Base-by-base conservation (phyloP, 2,797 vertebrate genomes). In the Chaunax sp. region DNA sequence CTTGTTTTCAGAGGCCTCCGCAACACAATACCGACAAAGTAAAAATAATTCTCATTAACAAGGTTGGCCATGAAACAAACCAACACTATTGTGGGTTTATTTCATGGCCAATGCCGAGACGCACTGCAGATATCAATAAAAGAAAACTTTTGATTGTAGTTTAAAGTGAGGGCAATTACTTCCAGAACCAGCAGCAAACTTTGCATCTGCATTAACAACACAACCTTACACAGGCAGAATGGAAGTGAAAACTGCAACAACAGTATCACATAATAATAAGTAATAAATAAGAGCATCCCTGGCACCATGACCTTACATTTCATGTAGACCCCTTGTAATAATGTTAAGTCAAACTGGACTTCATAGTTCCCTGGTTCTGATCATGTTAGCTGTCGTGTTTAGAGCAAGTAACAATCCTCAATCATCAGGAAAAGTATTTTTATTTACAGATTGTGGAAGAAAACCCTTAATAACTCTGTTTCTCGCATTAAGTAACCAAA, bases 401-500 rank as follows among this genome's bases (percentile, higher is more conserved):
- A 57, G 22, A 66, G 33, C 2, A 26, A 59, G 25, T 8, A 55
- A 59, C 14, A 6, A 45, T 46, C 55, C 54, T 58, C 40, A 37
- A 64, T 76, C 15, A 60, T 30, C 18, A 22, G 16, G 38, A 57
- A 53, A 51, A 22, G 10, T 19, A 7, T 55, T 49, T 44, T 44
- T 30, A n/a, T 68, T 79, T 75, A 35, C 51, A 45, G 25, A 26
- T 53, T 37, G 13, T 5, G 13, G 10, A 14, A 37, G 14, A 16
- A 40, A 40, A 40, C 14, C 14, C 38, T 40, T 38, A 5, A n/a
- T n/a, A n/a, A n/a, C n/a, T n/a, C n/a, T n/a, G n/a, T n/a, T n/a
- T n/a, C n/a, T n/a, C n/a, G n/a, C n/a, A n/a, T n/a, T n/a, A 35
- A 35, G 8, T 35, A 35, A 38, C 28, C 62, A 61, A 80, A 78